Evolutionary conservation across 64 coral and sea anemone species (phyloP).

Genomic region (Platygyra sinensis): DNA sequence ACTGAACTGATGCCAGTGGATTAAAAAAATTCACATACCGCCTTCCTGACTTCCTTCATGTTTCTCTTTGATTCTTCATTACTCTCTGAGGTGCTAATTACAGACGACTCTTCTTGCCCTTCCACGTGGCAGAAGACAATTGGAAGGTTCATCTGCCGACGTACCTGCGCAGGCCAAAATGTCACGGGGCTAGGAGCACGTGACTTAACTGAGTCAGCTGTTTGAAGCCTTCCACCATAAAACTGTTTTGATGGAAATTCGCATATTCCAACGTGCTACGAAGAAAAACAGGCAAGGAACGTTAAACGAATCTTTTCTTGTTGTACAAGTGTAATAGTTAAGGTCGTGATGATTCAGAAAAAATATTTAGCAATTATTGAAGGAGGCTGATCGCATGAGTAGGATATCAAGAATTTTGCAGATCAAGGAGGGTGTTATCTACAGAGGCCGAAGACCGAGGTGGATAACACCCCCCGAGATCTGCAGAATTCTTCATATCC

Average conservation of each 20-base stretch:
- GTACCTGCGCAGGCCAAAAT: slow-evolving; percentile 66
- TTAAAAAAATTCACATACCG: slow-evolving; percentile 29
- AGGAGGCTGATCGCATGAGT: too few relatives aligned
- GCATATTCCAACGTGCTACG: slow-evolving; percentile 73
- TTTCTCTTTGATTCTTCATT: slow-evolving; percentile 82
- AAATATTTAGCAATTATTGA: too few relatives aligned
- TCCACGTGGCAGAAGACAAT: slow-evolving; percentile 84
- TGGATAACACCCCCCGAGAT: too few relatives aligned
- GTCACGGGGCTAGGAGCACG: slow-evolving; percentile 39
- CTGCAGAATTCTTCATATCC: too few relatives aligned
- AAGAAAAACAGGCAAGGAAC: not conserved
- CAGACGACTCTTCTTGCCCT: slow-evolving; percentile 71
- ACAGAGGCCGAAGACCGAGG: too few relatives aligned
- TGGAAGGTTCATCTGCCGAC: not conserved
- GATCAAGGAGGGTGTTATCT: too few relatives aligned
- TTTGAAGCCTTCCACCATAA: slow-evolving; percentile 57
- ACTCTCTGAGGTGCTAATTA: slow-evolving; percentile 63
- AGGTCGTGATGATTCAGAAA: not conserved
- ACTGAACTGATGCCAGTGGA: not conserved
- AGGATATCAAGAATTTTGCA: too few relatives aligned
- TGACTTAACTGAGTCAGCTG: slow-evolving; percentile 24
- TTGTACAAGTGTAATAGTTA: not conserved
- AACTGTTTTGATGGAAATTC: slow-evolving; percentile 76
- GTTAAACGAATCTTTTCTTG: not conserved
- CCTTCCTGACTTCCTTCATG: slow-evolving; percentile 68